These are phyloP conservation scores for Eilema caniola DNA, from an alignment of 2,888 invertebrate genomes.

Conservation along the genomic window DNA sequence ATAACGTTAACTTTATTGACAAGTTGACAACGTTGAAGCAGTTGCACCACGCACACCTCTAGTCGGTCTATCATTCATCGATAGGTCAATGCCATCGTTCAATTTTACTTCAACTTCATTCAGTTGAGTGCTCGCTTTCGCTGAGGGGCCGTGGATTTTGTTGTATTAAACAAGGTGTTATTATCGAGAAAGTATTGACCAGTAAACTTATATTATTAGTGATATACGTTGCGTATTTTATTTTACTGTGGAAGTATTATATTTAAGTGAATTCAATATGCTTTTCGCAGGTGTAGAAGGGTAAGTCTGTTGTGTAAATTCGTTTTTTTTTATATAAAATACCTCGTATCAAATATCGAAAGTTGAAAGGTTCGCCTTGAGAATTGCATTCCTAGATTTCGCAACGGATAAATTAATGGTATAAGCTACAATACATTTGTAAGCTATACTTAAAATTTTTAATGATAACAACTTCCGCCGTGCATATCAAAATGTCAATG, in stretches of 20 bases:
- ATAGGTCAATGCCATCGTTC: conserved; percentile 16
- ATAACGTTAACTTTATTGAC: neutral
- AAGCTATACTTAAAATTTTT: neutral
- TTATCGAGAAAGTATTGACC: conserved; percentile 46
- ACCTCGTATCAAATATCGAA: conserved; percentile 56
- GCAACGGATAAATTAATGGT: conserved; percentile 26
- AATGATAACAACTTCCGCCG: conserved; percentile 18
- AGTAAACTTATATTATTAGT: conserved; percentile 43
- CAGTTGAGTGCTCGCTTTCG: conserved; percentile 64
- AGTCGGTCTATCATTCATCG: neutral
- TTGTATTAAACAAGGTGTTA: conserved; percentile 24
- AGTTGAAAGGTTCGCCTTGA: conserved; percentile 82
- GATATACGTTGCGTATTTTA: conserved; percentile 33
- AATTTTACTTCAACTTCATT: conserved; percentile 32
- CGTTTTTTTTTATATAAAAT: conserved; percentile 31
- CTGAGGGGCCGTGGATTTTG: conserved; percentile 41
- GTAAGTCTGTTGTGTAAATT: conserved; percentile 60
- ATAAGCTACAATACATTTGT: neutral
- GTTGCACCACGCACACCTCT: conserved; percentile 1
- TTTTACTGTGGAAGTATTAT: conserved; percentile 29
- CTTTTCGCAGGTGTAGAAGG: conserved; percentile 82
- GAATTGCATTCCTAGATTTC: conserved; percentile 64
- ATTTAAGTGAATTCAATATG: conserved; percentile 49
- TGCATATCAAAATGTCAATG: conserved; percentile 57
- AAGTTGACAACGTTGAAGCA: neutral